Evolutionary conservation across 1,140 invertebrate genomes (phyloP).

Genomic region (Alviniconcha marisindica): DNA sequence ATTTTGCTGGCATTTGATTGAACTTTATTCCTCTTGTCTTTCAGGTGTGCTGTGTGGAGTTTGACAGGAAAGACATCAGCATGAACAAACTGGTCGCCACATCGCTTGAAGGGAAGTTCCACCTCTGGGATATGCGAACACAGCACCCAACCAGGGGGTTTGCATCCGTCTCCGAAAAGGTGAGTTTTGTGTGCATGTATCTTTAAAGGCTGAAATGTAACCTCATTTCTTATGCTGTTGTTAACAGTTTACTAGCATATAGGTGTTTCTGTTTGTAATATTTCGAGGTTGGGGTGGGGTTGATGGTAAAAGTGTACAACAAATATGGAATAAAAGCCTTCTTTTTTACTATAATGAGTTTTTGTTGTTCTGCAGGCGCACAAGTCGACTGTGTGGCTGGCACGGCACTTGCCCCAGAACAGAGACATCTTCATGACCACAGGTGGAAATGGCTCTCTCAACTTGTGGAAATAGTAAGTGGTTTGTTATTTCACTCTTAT

Average conservation of each 20-base stretch:
- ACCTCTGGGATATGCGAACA: constrained; percentile 92
- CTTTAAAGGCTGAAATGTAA: too few relatives aligned
- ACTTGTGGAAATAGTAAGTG: constrained; percentile 94
- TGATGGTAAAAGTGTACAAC: too few relatives aligned
- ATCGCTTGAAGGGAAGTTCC: constrained; percentile 94
- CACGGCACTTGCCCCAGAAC: constrained; percentile 93
- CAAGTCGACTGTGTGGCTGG: constrained; percentile 92
- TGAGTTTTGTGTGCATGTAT: too few relatives aligned
- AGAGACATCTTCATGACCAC: constrained; percentile 94
- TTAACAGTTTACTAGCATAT: background rate
- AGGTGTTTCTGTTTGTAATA: background rate
- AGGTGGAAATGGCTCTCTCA: constrained; percentile 90
- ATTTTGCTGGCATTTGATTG: too few relatives aligned
- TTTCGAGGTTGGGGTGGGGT: background rate
- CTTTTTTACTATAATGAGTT: too few relatives aligned
- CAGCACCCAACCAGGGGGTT: constrained; percentile 93
- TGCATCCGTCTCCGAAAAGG: constrained; percentile 85
- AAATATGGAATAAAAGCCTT: too few relatives aligned
- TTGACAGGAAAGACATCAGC: constrained; percentile 94
- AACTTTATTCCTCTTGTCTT: too few relatives aligned
- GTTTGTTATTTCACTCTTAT: too few relatives aligned
- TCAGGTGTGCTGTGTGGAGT: constrained; percentile 91
- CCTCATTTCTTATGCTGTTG: background rate
- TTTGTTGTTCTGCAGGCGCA: constrained; percentile 78
- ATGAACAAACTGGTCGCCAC: constrained; percentile 97